These are phyloP conservation scores for Aegotheles bennettii DNA, from an alignment of 2,113 vertebrate species.

Conservation along the genomic window DNA sequence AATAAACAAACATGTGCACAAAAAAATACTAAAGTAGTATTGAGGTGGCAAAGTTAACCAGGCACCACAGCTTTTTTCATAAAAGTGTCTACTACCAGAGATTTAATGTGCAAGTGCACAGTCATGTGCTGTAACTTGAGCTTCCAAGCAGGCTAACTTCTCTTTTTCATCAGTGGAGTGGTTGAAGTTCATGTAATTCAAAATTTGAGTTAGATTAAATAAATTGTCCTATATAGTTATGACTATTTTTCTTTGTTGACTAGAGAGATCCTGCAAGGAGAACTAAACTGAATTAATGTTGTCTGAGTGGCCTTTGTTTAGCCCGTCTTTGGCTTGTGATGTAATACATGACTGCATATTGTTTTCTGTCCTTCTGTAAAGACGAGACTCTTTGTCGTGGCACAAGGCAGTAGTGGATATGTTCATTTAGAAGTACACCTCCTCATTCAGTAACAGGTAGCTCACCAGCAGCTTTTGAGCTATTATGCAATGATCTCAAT, in stretches of 20 bases:
- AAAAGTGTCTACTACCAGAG: neutral
- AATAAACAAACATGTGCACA: neutral
- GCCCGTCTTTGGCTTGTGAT: neutral
- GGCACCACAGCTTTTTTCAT: too few relatives aligned
- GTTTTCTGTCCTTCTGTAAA: neutral
- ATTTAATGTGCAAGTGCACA: neutral
- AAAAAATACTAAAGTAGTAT: neutral
- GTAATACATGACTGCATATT: neutral
- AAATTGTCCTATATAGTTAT: neutral
- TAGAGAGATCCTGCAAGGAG: neutral
- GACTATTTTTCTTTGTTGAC: neutral
- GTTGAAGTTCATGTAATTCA: neutral
- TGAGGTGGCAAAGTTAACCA: too few relatives aligned
- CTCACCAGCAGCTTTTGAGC: neutral
- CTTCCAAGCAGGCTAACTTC: neutral
- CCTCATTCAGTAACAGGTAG: neutral
- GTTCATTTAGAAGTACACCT: neutral
- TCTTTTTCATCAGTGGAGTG: neutral
- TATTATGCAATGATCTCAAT: neutral
- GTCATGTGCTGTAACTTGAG: neutral
- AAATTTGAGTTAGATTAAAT: neutral
- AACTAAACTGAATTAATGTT: neutral
- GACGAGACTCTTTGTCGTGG: accelerated
- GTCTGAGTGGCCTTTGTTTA: neutral
- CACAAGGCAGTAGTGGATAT: neutral